Base-by-base conservation (phyloP, 2,797 vertebrate genomes). In the Clarias fuscus region DNA sequence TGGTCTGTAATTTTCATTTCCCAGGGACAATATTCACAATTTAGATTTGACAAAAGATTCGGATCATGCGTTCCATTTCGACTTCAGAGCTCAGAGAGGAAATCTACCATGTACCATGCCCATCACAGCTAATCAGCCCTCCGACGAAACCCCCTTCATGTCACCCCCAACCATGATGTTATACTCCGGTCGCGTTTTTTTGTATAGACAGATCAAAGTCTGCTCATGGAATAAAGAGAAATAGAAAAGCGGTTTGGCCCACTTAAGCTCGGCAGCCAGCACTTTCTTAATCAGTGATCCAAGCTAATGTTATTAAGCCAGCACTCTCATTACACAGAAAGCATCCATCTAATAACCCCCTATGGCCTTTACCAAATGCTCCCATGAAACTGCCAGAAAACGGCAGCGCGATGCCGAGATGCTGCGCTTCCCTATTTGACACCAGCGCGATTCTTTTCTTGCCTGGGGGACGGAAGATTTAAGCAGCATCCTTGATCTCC, bases 331-430 rank as follows among this genome's bases (percentile, higher is more conserved):
- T 91, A 93, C 90, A 91, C 90, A 92, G 91, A 91, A 89, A 91
- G 90, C 91, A 89, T 90, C 88, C 89, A 87, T 92, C 89, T 91
- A 92, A 90, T 92, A 91, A 93, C 91, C 90, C 91, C 91, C 91
- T 89, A 90, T 91, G 90, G 91, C 90, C 90, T 90, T 89, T 88
- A 92, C 91, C 92, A 93, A 92, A 93, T 93, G 92, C 87, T 92
- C 87, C 75, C 86, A 72, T 85, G 84, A 91, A 92, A 91, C 91
- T 92, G 92, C 91, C 92, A 92, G 89, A 92, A 92, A 90, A 83
- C 75, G 86, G 76, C 85, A 88, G 85, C 64, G 79, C 88, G 86
- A 85, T 70, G 84, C 87, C 72, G 88, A 89, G 88, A 88, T 75
- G 86, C 84, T 86, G 82, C 27, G 81, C 83, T 85, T 83, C 86